Conservation (phyloP, 2,888 invertebrate genomes). For the Mystacides longicornis region DNA sequence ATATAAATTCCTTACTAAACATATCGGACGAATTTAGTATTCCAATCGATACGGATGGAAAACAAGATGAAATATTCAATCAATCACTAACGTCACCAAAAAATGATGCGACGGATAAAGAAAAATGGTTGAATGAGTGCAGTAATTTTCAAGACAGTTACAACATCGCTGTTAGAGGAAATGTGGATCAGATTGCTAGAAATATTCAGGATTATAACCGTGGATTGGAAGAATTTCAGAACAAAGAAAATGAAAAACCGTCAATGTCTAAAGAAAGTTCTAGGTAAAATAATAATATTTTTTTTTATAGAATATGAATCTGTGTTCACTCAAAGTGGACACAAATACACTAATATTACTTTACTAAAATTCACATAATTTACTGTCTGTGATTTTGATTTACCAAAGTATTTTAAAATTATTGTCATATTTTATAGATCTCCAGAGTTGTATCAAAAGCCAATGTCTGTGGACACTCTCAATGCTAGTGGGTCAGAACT, state of each 20-base stretch:
- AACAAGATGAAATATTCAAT: background rate
- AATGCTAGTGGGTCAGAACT: constrained; percentile 33
- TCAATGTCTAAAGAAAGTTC: constrained; percentile 19
- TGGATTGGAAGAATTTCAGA: constrained; percentile 51
- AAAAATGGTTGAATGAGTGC: constrained; percentile 32
- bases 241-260: constrained; percentile 65
- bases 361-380: too few species aligned
- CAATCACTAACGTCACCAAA: background rate
- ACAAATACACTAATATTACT: too few species aligned
- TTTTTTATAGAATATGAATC: too few species aligned
- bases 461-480: constrained; percentile 12
- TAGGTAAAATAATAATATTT: background rate
- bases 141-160: constrained; percentile 49
- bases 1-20: constrained; percentile 59
- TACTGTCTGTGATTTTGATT: too few species aligned
- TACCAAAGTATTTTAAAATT: too few species aligned
- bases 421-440: background rate
- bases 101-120: background rate
- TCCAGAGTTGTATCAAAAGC: background rate
- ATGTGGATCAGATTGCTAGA: constrained; percentile 38
- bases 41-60: constrained; percentile 37
- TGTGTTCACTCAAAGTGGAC: too few species aligned
- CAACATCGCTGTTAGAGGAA: constrained; percentile 45
- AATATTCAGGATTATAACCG: constrained; percentile 35
- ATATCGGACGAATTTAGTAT: constrained; percentile 55